Evolutionary conservation across 2,113 vertebrate genomes (phyloP).

Genomic region (Siniperca knerii): DNA sequence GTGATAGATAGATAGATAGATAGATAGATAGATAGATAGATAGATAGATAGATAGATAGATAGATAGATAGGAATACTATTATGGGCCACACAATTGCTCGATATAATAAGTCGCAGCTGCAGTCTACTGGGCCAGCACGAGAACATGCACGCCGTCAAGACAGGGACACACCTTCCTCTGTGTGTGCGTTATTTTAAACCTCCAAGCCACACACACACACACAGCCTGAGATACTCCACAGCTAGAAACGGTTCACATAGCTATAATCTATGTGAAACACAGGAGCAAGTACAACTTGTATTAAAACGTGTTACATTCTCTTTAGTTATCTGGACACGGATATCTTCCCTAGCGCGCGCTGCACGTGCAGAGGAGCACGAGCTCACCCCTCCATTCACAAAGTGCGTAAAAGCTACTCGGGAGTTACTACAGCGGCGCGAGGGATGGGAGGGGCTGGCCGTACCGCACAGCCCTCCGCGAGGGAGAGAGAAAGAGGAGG

Average conservation of each 20-base stretch:
- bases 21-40: neutral
- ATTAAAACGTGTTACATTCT: too few species aligned
- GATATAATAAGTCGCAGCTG: neutral
- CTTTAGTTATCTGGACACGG: neutral
- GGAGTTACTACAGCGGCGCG: conserved; percentile 75
- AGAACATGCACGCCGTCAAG: neutral
- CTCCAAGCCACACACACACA: neutral
- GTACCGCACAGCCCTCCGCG: conserved; percentile 51
- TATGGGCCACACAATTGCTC: neutral
- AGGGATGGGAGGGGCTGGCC: conserved; percentile 64
- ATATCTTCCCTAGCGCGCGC: neutral
- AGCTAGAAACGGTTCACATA: neutral
- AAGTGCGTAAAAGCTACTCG: conserved; percentile 77
- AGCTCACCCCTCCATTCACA: conserved; percentile 81
- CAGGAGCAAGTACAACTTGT: neutral
- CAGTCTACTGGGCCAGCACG: neutral
- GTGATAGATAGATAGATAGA: neutral
- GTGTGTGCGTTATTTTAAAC: neutral
- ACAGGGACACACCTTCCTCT: conserved; percentile 21
- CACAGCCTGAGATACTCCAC: neutral
- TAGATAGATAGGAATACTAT: neutral
- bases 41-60: neutral
- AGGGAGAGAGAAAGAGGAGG: neutral
- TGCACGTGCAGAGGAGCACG: conserved; percentile 8
- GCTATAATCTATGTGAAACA: too few species aligned